These are phyloP conservation scores for Peromyscus melanophrys DNA, from an alignment of 2,797 vertebrate genomes.

Conservation along the genomic window DNA sequence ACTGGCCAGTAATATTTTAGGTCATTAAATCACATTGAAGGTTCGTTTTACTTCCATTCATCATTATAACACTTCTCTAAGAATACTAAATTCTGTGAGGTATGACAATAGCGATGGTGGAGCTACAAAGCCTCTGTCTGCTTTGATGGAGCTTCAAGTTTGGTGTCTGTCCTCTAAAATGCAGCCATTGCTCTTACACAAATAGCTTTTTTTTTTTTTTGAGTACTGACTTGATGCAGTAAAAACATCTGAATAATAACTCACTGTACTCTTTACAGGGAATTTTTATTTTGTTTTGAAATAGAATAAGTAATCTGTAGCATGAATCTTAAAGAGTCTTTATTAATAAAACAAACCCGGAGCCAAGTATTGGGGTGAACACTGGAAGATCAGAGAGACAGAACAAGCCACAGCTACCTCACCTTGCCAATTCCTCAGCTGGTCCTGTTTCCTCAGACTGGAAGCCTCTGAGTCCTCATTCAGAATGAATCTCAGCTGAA, in stretches of 20 bases:
- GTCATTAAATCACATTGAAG: not conserved
- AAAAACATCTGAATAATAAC: not conserved
- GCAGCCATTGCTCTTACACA: accelerated
- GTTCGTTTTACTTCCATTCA: conserved; percentile 30
- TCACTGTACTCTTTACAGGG: not conserved
- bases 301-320: not conserved
- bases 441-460: no score
- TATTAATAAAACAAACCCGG: no score
- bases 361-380: no score
- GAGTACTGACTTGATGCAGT: not conserved
- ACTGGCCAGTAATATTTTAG: not conserved
- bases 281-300: not conserved
- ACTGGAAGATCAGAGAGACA: no score
- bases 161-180: not conserved
- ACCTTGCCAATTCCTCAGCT: no score
- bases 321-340: no score
- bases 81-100: not conserved
- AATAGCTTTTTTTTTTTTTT: not conserved
- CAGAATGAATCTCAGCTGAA: no score
- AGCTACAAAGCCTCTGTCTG: not conserved
- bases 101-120: not conserved
- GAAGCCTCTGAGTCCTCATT: no score
- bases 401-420: no score
- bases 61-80: not conserved
- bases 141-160: not conserved